A percentile compares a stretch with the other conserved stretches of the same genome.
Evolutionary conservation across 2,888 invertebrate genomes (phyloP).

Genomic region (Platycnemis pennipes): DNA sequence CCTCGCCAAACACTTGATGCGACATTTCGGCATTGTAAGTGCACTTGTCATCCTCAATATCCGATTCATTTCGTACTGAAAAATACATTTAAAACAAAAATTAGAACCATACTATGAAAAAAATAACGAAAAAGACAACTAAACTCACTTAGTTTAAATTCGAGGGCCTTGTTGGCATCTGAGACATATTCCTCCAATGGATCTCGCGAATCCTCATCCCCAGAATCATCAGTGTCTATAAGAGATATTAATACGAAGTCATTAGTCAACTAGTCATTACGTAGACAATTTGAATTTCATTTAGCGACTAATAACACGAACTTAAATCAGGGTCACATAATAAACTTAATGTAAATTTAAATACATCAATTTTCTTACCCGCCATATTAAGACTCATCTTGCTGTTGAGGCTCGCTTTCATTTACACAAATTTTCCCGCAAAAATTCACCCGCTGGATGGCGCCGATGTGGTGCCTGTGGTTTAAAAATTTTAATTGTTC

Average conservation of each 20-base stretch:
- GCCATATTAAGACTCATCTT: slow-evolving; percentile 64
- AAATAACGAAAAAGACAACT: slow-evolving; percentile 28
- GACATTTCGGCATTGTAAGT: slow-evolving; percentile 92
- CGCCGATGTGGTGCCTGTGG: background rate
- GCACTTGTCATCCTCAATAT: slow-evolving; percentile 84
- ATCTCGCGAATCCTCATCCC: slow-evolving; percentile 67
- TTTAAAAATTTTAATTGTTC: background rate
- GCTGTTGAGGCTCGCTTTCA: slow-evolving; percentile 63
- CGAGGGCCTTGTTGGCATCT: slow-evolving; percentile 82
- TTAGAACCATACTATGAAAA: slow-evolving; percentile 55
- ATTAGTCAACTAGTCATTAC: background rate
- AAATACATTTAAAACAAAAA: slow-evolving; percentile 70
- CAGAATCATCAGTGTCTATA: slow-evolving; percentile 39
- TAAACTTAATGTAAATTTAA: background rate
- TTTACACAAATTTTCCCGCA: slow-evolving; percentile 64
- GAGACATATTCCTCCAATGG: slow-evolving; percentile 78
- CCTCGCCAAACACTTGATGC: slow-evolving; percentile 95
- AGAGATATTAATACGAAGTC: background rate
- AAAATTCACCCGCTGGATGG: slow-evolving; percentile 44
- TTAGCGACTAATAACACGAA: background rate
- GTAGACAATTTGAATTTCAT: background rate
- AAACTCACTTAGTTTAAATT: slow-evolving; percentile 81
- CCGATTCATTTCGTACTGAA: slow-evolving; percentile 82
- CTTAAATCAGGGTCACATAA: background rate
- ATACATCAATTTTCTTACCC: background rate